Evolutionary conservation across 2,888 invertebrate species (phyloP), one percentile per base, ranked within the genome.

Genomic region (Schizaphis graminum): DNA sequence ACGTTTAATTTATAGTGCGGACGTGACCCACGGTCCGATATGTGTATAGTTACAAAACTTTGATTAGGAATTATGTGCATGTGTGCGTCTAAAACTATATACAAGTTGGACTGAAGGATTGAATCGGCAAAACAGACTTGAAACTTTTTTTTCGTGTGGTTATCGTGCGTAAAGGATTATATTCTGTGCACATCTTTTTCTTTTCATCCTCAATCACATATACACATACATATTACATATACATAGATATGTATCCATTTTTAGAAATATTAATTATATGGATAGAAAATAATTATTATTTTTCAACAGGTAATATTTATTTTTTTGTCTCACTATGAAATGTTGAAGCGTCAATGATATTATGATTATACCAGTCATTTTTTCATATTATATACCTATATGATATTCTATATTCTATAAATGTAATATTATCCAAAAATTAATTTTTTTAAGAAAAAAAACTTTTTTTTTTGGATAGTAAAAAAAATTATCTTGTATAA

Each of bases 1-100:
- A 44, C 67, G 86, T 91, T 94, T 91, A 94, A 94, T 94, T 94
- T 94, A 94, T 91, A 67, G 94, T 67, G 85, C 49, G 90, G 61
- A 94, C 94, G 94, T 94, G 94, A 94, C 93, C 89, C 89, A 28
- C 13, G n/a, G 85, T 57, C 47, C 89, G 44, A 49, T 41, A 35
- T 53, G 67, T 92, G 35, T n/a, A 53, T n/a, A 53, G 88, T 92
- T 89, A 94, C 93, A 41, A 94, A 94, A 94, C 94, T 94, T 91
- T 91, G 91, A 94, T 94, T 91, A 91, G 91, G 86, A 90, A 90
- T 93, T 90, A 93, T 90, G 28, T 91, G 35, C n/a, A 47, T 91
- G 90, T 91, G 56, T 89, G n/a, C 84, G 41, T 57, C 11, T 85
- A 28, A n/a, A 47, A 35, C 77, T 49, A n/a, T 67, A 21, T 53